These are phyloP conservation scores for Clostera curtula DNA, from an alignment of 2,888 invertebrate genomes.

Conservation along the genomic window DNA sequence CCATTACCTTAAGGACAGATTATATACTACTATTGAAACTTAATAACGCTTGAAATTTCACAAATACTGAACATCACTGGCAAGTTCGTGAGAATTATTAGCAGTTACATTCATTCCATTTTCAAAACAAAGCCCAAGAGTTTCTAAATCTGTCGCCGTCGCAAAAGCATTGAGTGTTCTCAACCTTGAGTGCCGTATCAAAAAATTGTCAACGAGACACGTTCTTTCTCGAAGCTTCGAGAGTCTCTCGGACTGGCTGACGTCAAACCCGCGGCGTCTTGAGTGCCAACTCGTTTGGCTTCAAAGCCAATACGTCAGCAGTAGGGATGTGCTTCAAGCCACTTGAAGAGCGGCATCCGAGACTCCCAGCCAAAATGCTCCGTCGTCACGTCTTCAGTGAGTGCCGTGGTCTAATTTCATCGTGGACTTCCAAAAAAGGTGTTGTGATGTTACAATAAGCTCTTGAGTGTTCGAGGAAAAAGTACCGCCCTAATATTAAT, in stretches of 20 bases:
- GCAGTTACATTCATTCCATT: no score
- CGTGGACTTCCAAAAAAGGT: constrained; percentile 23
- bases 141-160: no score
- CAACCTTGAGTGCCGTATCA: constrained; percentile 27
- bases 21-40: no score
- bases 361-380: constrained; percentile 33
- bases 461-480: no score
- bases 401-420: constrained; percentile 28
- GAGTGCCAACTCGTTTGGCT: constrained; percentile 43
- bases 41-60: no score
- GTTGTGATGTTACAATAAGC: no score
- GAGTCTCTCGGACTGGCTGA: constrained; percentile 35
- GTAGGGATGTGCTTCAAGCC: constrained; percentile 32
- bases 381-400: constrained; percentile 22
- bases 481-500: no score
- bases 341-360: constrained; percentile 40
- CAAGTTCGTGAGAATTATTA: no score
- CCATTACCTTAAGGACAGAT: no score
- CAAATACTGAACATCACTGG: no score
- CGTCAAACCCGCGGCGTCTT: constrained; percentile 46
- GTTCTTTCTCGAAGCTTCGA: constrained; percentile 32
- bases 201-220: constrained; percentile 49
- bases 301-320: constrained; percentile 54
- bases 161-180: no score
- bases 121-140: no score